These are phyloP conservation scores for Gorsachius magnificus DNA, from an alignment of 2,797 vertebrate genomes.

Conservation along the genomic window DNA sequence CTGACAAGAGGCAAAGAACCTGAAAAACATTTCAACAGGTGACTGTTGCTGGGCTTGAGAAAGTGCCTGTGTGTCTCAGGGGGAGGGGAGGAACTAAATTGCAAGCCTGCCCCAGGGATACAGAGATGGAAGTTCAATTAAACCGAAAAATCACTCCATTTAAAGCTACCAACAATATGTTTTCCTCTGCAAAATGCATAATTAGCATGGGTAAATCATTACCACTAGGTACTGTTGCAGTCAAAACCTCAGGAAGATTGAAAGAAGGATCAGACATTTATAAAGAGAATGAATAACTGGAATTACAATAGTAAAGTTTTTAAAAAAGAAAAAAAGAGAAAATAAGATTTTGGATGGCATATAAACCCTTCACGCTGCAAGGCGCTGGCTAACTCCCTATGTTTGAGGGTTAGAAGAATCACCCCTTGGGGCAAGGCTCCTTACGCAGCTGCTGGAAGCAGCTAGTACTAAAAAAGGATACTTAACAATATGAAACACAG, in stretches of 20 bases:
- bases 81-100: background rate
- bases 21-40: conserved; percentile 12
- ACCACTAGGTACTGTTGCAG: background rate
- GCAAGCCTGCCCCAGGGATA: background rate
- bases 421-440: background rate
- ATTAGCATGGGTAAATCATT: conserved; percentile 40
- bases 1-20: background rate
- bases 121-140: conserved; percentile 11
- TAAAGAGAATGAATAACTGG: background rate
- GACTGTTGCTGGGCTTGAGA: background rate
- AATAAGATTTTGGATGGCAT: background rate
- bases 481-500: background rate
- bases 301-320: background rate
- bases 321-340: background rate
- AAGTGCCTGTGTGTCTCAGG: background rate
- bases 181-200: background rate
- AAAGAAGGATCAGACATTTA: background rate
- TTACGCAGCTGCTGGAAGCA: background rate
- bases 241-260: background rate
- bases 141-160: conserved; percentile 23
- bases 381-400: background rate
- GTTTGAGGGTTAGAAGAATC: background rate
- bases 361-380: background rate
- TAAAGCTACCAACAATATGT: background rate
- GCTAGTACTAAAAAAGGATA: background rate